phyloP scores from a whole-genome alignment of 2,113 vertebrate species.

The Mustelus asterias region DNA sequence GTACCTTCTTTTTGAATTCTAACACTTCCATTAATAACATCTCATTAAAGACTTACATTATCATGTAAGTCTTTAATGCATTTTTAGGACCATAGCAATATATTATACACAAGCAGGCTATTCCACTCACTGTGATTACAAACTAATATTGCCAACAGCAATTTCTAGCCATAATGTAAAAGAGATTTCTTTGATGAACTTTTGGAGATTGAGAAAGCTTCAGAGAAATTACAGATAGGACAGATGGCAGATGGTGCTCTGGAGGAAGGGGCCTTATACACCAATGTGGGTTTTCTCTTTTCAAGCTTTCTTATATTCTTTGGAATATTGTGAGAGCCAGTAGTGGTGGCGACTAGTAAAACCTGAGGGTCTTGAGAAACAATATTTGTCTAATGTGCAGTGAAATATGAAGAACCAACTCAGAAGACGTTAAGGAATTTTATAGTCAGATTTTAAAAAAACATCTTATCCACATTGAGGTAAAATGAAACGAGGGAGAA shows the following conservation, averaged over 20 bases:
- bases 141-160: not conserved
- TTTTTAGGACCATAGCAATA: not conserved
- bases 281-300: not conserved
- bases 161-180: not conserved
- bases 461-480: not conserved
- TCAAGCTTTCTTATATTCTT: not conserved
- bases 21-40: no score
- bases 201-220: not conserved
- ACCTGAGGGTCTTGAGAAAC: not conserved
- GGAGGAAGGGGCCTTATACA: not conserved
- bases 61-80: not conserved
- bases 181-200: not conserved
- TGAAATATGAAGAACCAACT: not conserved
- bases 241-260: not conserved
- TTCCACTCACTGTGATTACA: not conserved
- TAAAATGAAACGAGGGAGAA: not conserved
- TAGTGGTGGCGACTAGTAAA: not conserved
- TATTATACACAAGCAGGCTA: not conserved
- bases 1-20: no score
- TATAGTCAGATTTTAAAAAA: no score
- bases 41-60: not conserved
- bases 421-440: not conserved
- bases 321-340: not conserved
- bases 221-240: not conserved
- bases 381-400: not conserved